These are phyloP conservation scores for Limanda limanda DNA, from an alignment of 2,113 vertebrate species.

Conservation along the genomic window DNA sequence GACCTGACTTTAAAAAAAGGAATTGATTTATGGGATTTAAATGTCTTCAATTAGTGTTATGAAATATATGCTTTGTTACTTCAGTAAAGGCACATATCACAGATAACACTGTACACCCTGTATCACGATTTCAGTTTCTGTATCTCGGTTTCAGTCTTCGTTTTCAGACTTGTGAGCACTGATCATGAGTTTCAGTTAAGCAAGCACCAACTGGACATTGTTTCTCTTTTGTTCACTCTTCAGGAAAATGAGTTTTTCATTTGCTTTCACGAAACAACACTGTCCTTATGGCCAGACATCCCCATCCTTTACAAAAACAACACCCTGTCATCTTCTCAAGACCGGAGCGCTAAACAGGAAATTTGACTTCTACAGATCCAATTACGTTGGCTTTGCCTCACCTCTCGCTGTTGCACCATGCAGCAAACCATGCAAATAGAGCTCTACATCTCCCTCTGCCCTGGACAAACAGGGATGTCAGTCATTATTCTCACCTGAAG, in stretches of 20 bases:
- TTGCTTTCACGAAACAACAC: conserved; percentile 57
- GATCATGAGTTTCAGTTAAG: conserved; percentile 1
- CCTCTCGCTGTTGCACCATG: conserved; percentile 45
- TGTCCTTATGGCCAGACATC: conserved; percentile 60
- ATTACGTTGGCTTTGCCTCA: conserved; percentile 66
- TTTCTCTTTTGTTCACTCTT: conserved; percentile 19
- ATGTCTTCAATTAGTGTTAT: too few species aligned
- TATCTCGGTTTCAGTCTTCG: neutral
- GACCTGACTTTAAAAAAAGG: too few species aligned
- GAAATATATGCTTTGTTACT: too few species aligned
- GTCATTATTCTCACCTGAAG: conserved; percentile 55
- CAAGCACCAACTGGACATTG: conserved; percentile 20
- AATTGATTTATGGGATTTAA: too few species aligned
- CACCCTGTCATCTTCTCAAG: conserved; percentile 66
- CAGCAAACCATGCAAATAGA: conserved; percentile 38
- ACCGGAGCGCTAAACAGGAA: conserved; percentile 70
- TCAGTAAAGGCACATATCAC: too few species aligned
- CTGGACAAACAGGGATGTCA: conserved; percentile 38
- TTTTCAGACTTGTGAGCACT: neutral
- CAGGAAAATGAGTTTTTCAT: conserved; percentile 46
- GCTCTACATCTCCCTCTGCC: conserved; percentile 50
- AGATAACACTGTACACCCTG: too few species aligned
- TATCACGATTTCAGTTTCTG: too few species aligned
- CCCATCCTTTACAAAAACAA: conserved; percentile 64
- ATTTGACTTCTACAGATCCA: conserved; percentile 78